Evolutionary conservation across 2,888 invertebrate species (phyloP).

Genomic region (Hermodice carunculata): DNA sequence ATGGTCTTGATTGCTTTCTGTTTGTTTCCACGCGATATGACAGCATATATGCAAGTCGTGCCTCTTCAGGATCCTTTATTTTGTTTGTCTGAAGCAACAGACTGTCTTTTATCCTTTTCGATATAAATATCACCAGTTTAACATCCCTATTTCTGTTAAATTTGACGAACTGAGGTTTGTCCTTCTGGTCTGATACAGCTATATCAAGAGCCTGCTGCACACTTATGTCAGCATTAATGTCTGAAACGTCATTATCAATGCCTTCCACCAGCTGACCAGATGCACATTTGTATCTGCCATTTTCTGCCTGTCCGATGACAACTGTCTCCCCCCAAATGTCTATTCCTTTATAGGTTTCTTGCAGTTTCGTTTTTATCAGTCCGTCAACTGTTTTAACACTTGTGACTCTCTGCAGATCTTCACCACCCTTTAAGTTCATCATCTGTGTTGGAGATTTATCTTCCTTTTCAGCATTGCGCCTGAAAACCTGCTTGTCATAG

Average conservation of each 20-base stretch:
- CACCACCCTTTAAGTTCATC: no score
- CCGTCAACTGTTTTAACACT: slow-evolving; percentile 37
- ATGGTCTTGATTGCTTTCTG: background rate
- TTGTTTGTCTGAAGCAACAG: no score
- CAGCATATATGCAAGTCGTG: slow-evolving; percentile 1
- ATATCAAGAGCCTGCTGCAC: background rate
- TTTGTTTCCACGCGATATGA: background rate
- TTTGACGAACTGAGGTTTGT: background rate
- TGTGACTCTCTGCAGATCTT: background rate
- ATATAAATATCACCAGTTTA: background rate
- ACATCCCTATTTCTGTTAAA: slow-evolving; percentile 3
- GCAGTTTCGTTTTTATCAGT: slow-evolving; percentile 36
- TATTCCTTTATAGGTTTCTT: slow-evolving; percentile 42
- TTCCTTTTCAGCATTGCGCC: no score
- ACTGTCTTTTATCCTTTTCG: no score
- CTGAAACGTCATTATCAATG: background rate
- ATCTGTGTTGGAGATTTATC: no score
- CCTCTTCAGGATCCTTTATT: slow-evolving; percentile 24
- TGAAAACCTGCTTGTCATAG: no score
- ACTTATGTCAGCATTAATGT: background rate
- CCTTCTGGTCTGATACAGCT: background rate
- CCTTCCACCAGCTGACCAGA: slow-evolving; percentile 31
- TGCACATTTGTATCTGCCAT: slow-evolving; percentile 33
- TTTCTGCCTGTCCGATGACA: slow-evolving; percentile 34
- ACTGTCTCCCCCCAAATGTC: slow-evolving; percentile 43